Conservation (phyloP, 2,113 vertebrate genomes). For the Gobio gobio region DNA sequence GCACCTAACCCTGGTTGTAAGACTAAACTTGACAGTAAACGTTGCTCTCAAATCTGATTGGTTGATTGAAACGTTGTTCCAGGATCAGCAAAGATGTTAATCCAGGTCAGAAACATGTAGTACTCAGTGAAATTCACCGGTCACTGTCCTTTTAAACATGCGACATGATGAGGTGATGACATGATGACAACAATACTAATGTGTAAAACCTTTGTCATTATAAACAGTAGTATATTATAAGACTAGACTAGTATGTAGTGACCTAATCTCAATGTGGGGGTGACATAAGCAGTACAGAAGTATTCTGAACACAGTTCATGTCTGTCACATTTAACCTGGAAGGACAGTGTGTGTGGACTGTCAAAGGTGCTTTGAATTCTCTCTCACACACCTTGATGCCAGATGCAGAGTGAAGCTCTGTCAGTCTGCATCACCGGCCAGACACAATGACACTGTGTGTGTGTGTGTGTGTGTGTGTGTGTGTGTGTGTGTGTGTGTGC, state of each 20-base stretch:
- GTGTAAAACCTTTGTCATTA: no score
- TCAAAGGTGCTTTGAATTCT: conserved; percentile 31
- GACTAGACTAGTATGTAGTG: not conserved
- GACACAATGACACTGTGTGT: conserved; percentile 6
- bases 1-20: no score
- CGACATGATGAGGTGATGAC: no score
- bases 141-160: no score
- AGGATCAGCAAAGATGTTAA: no score
- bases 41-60: no score
- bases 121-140: no score
- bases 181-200: no score
- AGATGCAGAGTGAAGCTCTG: conserved; percentile 12
- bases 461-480: not conserved
- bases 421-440: not conserved
- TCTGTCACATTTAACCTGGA: not conserved
- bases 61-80: no score
- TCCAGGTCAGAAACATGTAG: no score
- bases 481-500: not conserved
- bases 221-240: not conserved
- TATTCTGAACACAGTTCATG: not conserved
- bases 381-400: conserved; percentile 4
- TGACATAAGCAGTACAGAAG: not conserved
- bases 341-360: not conserved
- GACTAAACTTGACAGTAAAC: no score
- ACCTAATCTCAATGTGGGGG: no score